Conservation (phyloP, 1,140 invertebrate species). For the Calliopsis andreniformis region DNA sequence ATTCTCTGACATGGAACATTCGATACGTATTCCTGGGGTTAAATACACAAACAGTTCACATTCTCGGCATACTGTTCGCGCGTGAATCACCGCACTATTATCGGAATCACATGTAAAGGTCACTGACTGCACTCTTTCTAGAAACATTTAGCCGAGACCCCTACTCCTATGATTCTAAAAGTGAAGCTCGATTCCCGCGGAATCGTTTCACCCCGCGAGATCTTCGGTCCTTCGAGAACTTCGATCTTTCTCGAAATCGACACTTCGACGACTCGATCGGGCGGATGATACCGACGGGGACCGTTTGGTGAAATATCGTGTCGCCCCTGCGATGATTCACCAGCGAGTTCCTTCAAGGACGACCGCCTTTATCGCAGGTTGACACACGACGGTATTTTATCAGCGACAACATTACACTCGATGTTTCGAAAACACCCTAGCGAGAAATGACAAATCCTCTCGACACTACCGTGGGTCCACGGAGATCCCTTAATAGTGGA, state of each 20-base stretch:
- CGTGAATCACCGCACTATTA: constrained; percentile 43
- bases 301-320: not conserved
- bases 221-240: not conserved
- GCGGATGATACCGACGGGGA: constrained; percentile 11
- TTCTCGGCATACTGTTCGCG: not conserved
- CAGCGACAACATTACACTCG: constrained; percentile 14
- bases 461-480: not conserved
- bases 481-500: too few relatives aligned
- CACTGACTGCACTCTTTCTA: constrained; percentile 21
- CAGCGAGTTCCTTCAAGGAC: constrained; percentile 49
- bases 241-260: constrained; percentile 7
- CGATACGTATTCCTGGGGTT: not conserved
- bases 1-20: not conserved
- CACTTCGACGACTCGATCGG: too few relatives aligned
- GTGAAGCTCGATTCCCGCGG: not conserved
- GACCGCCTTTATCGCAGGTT: constrained; percentile 52
- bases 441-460: constrained; percentile 15
- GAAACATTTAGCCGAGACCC: not conserved
- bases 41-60: not conserved
- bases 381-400: constrained; percentile 33
- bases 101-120: constrained; percentile 44
- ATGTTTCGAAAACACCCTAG: constrained; percentile 1
- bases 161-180: not conserved
- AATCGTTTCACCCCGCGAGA: not conserved
- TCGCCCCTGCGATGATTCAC: constrained; percentile 51